These are phyloP conservation scores for Tetheella fluctuosa DNA, from an alignment of 2,888 invertebrate species.

Conservation along the genomic window DNA sequence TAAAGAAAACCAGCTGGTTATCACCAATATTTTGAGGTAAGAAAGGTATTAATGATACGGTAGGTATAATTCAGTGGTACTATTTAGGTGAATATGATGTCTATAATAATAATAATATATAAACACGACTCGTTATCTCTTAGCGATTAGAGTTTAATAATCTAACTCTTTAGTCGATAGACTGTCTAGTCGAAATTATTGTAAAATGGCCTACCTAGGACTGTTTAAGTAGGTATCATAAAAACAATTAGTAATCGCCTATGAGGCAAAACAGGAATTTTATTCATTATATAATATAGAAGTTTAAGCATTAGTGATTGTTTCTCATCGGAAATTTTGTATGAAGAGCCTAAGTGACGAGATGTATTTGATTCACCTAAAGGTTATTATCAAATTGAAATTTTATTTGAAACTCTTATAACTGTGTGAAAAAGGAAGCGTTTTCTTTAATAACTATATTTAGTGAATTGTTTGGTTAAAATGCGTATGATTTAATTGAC, in stretches of 20 bases:
- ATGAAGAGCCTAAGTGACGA: not conserved
- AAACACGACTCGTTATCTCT: conserved; percentile 38
- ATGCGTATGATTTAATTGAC: no score
- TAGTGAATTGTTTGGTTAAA: no score
- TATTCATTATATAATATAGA: conserved; percentile 30
- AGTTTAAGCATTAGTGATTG: conserved; percentile 24
- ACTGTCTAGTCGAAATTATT: conserved; percentile 31
- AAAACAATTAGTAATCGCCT: conserved; percentile 36
- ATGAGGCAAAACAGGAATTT: conserved; percentile 65
- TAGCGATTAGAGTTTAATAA: conserved; percentile 44
- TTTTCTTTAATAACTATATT: not conserved
- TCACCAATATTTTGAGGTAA: conserved; percentile 14
- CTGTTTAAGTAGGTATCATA: conserved; percentile 48
- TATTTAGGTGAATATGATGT: conserved; percentile 17
- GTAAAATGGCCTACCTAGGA: conserved; percentile 44
- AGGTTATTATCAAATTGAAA: not conserved
- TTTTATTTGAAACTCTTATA: not conserved
- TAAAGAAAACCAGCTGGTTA: not conserved
- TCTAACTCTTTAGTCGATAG: conserved; percentile 32
- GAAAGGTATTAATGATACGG: conserved; percentile 24
- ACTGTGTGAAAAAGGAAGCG: not conserved
- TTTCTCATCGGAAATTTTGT: conserved; percentile 12
- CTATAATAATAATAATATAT: conserved; percentile 22
- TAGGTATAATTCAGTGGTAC: conserved; percentile 19
- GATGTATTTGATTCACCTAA: not conserved